Evolutionary conservation across 2,797 vertebrate genomes (phyloP), one percentile per base, ranked within the genome.

Genomic region (Darevskia mixta): DNA sequence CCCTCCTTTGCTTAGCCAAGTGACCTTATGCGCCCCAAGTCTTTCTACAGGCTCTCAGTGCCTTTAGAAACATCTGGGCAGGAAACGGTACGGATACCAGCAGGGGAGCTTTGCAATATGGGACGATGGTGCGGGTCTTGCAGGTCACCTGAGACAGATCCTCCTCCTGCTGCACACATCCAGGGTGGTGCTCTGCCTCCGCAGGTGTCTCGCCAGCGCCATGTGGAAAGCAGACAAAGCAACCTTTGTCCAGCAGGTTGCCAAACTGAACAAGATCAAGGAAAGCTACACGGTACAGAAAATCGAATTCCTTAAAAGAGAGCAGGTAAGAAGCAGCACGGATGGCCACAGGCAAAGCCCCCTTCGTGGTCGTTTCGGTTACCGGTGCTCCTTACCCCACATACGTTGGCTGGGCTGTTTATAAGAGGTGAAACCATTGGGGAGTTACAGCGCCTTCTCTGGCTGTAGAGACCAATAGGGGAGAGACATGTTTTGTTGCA

Each of bases 191-290:
- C 73, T 58, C 13, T 86, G 25, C 38, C 61, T 38, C 81, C 67
- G 76, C 90, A 94, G 96, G 20, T 94, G 83, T 91, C 89, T 92
- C 84, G 89, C 90, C 35, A 90, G 92, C 49, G 95, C 94, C 83
- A 94, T 91, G 94, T 95, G 96, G 96, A 95, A 93, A 91, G 78
- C 10, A 3, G 91, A 95, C 67, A 96, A 88, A 89, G 83, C 92
- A 27, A 76, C 92, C 5, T 86, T 91, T 85, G 92, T 95, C 29
- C 5, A 0, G 8, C 90, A 95, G 79, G 82, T 93, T 90, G 13
- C 13, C 32, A 94, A 91, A 55, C 86, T 96, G 91, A 93, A 93
- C 27, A 61, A 29, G 9, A 61, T 96, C 27, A 96, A 92, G 85
- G 41, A 11, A 13, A 77, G 79, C 20, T 81, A 93, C 38, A 25